These are phyloP conservation scores for Nebria salina DNA, from an alignment of 2,888 invertebrate species.

Conservation along the genomic window DNA sequence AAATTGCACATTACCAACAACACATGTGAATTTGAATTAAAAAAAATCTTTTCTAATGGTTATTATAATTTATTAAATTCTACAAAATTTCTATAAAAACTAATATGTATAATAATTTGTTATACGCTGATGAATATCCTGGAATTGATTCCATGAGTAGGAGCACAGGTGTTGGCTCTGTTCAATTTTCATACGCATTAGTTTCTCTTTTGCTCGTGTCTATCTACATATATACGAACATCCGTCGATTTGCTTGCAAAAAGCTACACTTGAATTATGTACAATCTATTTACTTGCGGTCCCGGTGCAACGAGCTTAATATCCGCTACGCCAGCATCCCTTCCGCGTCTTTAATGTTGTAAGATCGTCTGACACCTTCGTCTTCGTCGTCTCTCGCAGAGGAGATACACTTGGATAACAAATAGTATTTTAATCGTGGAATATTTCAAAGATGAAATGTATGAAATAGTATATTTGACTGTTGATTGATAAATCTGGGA, in stretches of 20 bases:
- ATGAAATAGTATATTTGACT: neutral
- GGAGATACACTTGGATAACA: neutral
- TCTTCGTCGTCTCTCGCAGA: neutral
- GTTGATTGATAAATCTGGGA: no score
- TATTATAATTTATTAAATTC: no score
- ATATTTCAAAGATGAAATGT: neutral
- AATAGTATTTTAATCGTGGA: neutral
- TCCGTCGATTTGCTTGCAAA: neutral
- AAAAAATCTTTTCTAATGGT: no score
- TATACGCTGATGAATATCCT: neutral
- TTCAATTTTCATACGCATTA: neutral
- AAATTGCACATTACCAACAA: no score
- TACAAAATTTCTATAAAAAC: no score
- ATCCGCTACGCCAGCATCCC: neutral
- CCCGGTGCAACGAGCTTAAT: neutral
- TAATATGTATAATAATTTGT: no score
- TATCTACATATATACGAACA: neutral
- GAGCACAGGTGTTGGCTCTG: neutral
- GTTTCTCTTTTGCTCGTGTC: neutral
- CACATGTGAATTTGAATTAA: no score
- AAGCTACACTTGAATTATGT: neutral
- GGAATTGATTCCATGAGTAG: neutral
- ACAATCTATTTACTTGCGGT: slow-evolving; percentile 1
- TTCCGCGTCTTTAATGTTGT: neutral
- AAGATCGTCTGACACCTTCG: neutral